Percentiles rank a stretch among this genome's conserved stretches.
Evolutionary conservation across 2,888 invertebrate genomes (phyloP).

Genomic region (Aleiodes testaceus): DNA sequence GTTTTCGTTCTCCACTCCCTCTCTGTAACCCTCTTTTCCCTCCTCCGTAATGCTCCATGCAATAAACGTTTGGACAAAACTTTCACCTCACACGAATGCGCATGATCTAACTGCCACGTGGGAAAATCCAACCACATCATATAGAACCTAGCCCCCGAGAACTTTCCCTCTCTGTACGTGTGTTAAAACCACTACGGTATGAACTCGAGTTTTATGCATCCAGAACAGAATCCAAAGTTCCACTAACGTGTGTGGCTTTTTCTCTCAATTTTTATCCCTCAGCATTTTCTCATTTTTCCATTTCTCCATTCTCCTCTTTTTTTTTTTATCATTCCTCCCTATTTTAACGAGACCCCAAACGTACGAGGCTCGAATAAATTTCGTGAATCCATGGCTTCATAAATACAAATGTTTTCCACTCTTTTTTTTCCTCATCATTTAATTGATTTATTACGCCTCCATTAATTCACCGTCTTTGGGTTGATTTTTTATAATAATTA

Average conservation of each 20-base stretch:
- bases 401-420: background rate
- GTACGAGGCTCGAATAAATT: conserved; percentile 48
- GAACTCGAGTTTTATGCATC: conserved; percentile 12
- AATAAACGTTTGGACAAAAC: conserved; percentile 67
- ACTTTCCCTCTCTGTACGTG: conserved; percentile 31
- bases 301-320: conserved; percentile 10
- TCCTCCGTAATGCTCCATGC: conserved; percentile 65
- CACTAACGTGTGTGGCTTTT: background rate
- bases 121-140: conserved; percentile 59
- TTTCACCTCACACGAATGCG: conserved; percentile 56
- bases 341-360: conserved; percentile 43
- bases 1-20: conserved; percentile 53
- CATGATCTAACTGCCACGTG: conserved; percentile 69
- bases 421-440: background rate
- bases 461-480: background rate
- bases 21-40: conserved; percentile 39
- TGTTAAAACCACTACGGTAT: conserved; percentile 13
- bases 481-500: background rate
- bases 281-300: conserved; percentile 10
- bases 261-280: conserved; percentile 2
- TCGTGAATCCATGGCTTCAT: conserved; percentile 14
- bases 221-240: conserved; percentile 1
- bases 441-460: background rate
- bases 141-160: conserved; percentile 16
- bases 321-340: conserved; percentile 38